phyloP scores from a whole-genome alignment of 1,140 invertebrate genomes.

The Muscidifurax raptorellus region DNA sequence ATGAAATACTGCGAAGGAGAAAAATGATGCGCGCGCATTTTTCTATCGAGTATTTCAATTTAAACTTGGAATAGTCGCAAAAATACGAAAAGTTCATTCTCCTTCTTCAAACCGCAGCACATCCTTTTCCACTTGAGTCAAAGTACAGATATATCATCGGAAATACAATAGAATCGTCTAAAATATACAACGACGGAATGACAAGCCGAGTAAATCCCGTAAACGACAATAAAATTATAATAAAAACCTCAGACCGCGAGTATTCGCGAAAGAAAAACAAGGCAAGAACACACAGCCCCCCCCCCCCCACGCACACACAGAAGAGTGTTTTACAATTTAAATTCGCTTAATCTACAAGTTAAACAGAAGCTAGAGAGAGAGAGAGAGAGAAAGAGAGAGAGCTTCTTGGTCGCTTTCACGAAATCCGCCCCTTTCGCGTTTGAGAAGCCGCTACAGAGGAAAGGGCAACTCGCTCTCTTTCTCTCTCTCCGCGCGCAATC shows the following conservation, averaged over 20 bases:
- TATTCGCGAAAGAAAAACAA: neutral
- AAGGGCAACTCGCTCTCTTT: neutral
- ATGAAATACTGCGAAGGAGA: conserved; percentile 58
- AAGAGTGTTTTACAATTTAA: conserved; percentile 27
- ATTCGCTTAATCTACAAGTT: conserved; percentile 38
- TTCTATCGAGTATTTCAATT: conserved; percentile 1
- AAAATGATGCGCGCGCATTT: conserved; percentile 15
- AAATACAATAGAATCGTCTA: neutral
- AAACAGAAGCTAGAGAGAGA: neutral
- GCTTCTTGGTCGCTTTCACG: neutral
- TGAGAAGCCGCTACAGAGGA: neutral
- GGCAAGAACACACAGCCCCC: conserved; percentile 50
- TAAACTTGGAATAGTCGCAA: neutral
- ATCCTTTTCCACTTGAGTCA: no score
- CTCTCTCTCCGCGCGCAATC: neutral
- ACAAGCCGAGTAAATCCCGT: neutral
- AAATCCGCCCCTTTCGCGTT: conserved; percentile 34
- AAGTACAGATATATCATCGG: no score
- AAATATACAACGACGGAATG: neutral
- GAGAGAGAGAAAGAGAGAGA: neutral
- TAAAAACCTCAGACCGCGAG: neutral
- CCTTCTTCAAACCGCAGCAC: no score
- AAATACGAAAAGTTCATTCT: neutral
- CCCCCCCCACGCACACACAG: conserved; percentile 15
- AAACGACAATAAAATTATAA: conserved; percentile 25